A percentile compares a stretch with the other conserved stretches of the same genome.
phyloP scores from a whole-genome alignment of 1,140 invertebrate species.

The Lasaia peninsularis region DNA sequence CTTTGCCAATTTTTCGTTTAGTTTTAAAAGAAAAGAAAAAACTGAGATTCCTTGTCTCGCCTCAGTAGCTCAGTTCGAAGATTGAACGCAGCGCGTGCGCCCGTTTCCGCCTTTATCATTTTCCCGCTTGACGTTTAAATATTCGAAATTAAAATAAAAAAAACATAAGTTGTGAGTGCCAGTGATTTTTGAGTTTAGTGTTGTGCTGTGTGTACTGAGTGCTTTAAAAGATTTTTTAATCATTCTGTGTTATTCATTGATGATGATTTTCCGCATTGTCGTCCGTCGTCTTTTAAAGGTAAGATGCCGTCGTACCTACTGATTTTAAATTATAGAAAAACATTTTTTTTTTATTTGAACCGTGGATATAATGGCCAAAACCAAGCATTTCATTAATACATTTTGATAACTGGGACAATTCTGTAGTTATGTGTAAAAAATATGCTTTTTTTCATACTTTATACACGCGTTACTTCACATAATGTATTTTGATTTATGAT shows the following conservation, averaged over 20 bases:
- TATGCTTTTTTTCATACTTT: too few species aligned
- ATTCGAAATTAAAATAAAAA: constrained; percentile 34
- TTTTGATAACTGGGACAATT: too few species aligned
- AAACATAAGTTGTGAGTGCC: constrained; percentile 19
- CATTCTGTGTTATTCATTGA: not conserved
- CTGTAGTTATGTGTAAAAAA: too few species aligned
- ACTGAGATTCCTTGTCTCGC: constrained; percentile 42
- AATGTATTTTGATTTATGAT: too few species aligned
- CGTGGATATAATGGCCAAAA: not conserved
- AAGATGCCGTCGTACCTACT: not conserved
- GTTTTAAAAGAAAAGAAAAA: constrained; percentile 64
- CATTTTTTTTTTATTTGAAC: not conserved
- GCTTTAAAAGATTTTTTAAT: constrained; percentile 1
- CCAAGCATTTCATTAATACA: too few species aligned
- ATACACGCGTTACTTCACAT: too few species aligned
- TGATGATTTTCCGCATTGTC: constrained; percentile 3
- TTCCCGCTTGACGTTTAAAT: constrained; percentile 33
- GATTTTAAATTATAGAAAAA: not conserved
- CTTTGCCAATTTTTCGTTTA: constrained; percentile 55
- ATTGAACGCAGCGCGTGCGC: constrained; percentile 52
- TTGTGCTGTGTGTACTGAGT: constrained; percentile 18
- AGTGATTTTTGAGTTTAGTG: constrained; percentile 30
- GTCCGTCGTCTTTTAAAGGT: constrained; percentile 1
- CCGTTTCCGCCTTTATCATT: constrained; percentile 43
- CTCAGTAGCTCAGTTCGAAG: constrained; percentile 56